Evolutionary conservation across 2,888 invertebrate genomes (phyloP), one percentile per base, ranked within the genome.

Genomic region (Thereva nobilitata): DNA sequence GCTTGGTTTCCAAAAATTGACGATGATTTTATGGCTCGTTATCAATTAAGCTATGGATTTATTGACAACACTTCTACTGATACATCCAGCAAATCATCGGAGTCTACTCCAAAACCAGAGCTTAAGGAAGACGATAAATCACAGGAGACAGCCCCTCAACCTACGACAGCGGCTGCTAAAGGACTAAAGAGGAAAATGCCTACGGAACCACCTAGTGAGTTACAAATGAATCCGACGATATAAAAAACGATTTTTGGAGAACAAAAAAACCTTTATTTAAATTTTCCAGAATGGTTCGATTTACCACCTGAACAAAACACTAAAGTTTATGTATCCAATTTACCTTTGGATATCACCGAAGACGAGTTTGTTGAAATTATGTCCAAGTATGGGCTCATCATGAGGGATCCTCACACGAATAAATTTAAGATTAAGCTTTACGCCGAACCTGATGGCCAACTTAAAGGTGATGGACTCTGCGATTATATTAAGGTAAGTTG

Each of bases 1-100:
- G 97, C 96, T 4, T 99, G 97, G 97, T 92, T 97, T 82, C 97
- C 97, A 0, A 95, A 94, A 86, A 87, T 98, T 70, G 95, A 97
- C 83, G 96, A 96, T 75, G 95, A 98, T 74, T 98, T 98, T 76
- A 86, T 98, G 83, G 98, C 97, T 0, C 86, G 86, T 66, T 99
- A 99, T 83, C 97, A 98, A 82, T 91, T 97, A 88, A 94, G 86
- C 75, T 98, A 98, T 82, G 94, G 94, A 4, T 93, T 93, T 78
- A 84, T 87, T 53, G 89, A 91, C 74, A 87, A 87, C 72, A 83
- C 82, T 63, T 55, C 77, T 10, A 54, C 57, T 38, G 76, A 76
- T 40, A 75, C 76, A 65, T 38, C 76, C 1, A 74, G 50, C 72
- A 71, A 35, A 70, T 35, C 4, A 8, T 10, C 10, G 7, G 12